phyloP scores from a whole-genome alignment of 2,888 invertebrate species.

The Conomelus anceps region DNA sequence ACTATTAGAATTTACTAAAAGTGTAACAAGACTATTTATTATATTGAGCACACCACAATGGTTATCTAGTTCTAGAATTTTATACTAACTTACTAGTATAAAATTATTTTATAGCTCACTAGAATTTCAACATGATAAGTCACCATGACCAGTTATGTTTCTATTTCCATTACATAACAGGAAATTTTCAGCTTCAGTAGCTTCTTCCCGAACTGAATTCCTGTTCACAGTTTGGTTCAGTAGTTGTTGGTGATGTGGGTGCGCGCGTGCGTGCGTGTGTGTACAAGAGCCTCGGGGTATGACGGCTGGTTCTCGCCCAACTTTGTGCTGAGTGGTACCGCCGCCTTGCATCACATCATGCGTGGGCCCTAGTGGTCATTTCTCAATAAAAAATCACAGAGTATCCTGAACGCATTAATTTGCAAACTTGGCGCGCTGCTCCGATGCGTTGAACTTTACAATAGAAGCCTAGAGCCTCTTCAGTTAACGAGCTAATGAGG shows the following conservation, averaged over 20 bases:
- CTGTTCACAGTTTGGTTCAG: not conserved
- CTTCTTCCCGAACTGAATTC: not conserved
- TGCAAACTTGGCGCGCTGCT: not conserved
- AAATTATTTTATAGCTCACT: too few species aligned
- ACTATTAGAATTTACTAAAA: too few species aligned
- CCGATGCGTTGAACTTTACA: not conserved
- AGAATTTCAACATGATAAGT: too few species aligned
- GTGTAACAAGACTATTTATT: too few species aligned
- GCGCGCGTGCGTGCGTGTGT: not conserved
- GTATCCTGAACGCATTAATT: not conserved
- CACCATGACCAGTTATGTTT: not conserved
- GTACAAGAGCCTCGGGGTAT: not conserved
- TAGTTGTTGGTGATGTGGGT: not conserved
- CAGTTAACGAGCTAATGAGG: not conserved
- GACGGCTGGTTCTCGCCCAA: not conserved
- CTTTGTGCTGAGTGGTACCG: not conserved
- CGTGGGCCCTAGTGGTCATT: not conserved
- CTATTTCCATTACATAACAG: not conserved
- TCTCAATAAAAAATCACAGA: not conserved
- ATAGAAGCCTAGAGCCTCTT: not conserved
- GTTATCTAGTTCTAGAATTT: too few species aligned
- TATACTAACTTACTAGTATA: too few species aligned
- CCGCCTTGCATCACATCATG: not conserved
- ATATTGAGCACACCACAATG: too few species aligned
- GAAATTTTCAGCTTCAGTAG: not conserved